Conservation (phyloP, 2,888 invertebrate species). For the Meiosimyza decipiens region DNA sequence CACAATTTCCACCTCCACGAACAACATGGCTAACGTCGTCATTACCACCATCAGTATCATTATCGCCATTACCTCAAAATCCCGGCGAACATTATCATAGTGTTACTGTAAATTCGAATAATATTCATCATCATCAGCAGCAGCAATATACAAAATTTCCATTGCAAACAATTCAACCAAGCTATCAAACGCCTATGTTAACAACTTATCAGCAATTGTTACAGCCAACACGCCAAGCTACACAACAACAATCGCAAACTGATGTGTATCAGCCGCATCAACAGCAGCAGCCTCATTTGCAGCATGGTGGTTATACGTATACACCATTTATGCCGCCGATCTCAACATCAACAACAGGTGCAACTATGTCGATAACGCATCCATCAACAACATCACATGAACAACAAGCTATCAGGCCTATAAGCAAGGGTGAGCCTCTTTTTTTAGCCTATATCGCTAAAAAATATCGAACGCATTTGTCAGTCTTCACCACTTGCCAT, state of each 20-base stretch:
- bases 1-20: conserved; percentile 59
- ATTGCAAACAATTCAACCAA: conserved; percentile 39
- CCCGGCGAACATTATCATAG: conserved; percentile 16
- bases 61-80: conserved; percentile 35
- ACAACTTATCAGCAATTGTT: conserved; percentile 36
- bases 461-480: conserved; percentile 38
- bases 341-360: conserved; percentile 40
- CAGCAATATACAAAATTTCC: conserved; percentile 35
- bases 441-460: conserved; percentile 54
- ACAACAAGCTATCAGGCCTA: conserved; percentile 55
- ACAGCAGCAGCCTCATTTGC: conserved; percentile 46
- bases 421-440: conserved; percentile 60
- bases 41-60: conserved; percentile 41
- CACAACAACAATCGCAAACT: conserved; percentile 8
- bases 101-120: not conserved
- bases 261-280: conserved; percentile 40
- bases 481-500: conserved; percentile 30
- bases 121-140: conserved; percentile 27
- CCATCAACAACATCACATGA: conserved; percentile 35
- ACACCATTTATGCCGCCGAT: conserved; percentile 46
- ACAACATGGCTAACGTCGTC: conserved; percentile 48
- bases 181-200: conserved; percentile 40
- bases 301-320: conserved; percentile 38
- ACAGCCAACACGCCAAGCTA: conserved; percentile 22
- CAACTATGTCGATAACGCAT: conserved; percentile 27